Percentiles rank a stretch among this genome's conserved stretches.
Evolutionary conservation across 2,888 invertebrate genomes (phyloP).

Genomic region (Drosophila greeni): DNA sequence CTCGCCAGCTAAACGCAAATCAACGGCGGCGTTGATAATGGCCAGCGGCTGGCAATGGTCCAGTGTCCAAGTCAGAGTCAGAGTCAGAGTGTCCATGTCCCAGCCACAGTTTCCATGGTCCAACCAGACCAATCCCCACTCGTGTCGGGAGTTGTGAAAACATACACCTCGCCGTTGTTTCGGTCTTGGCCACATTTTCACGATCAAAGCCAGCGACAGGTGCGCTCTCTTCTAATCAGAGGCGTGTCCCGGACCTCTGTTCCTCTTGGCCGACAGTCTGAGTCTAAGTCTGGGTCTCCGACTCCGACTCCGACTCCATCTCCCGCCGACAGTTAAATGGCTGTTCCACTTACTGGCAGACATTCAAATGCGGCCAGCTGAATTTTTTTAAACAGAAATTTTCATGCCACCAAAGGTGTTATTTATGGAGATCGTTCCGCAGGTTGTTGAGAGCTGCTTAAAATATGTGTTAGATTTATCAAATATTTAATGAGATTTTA

Average conservation of each 20-base stretch:
- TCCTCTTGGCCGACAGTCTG: slow-evolving; percentile 39
- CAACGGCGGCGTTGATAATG: slow-evolving; percentile 69
- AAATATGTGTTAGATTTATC: slow-evolving; percentile 29
- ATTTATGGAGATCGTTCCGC: slow-evolving; percentile 32
- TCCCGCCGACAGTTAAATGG: slow-evolving; percentile 67
- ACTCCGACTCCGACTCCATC: slow-evolving; percentile 23
- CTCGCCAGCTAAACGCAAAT: slow-evolving; percentile 62
- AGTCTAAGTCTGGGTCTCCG: slow-evolving; percentile 43
- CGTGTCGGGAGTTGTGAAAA: slow-evolving; percentile 71
- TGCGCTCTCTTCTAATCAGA: slow-evolving; percentile 67
- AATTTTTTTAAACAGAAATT: slow-evolving; percentile 19
- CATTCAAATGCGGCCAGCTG: slow-evolving; percentile 45
- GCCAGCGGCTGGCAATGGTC: slow-evolving; percentile 47
- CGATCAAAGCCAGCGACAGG: slow-evolving; percentile 65
- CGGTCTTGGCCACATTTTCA: slow-evolving; percentile 32
- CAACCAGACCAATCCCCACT: slow-evolving; percentile 35
- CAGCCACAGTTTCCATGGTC: too few relatives aligned
- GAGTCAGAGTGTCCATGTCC: too few relatives aligned
- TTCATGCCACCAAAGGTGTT: slow-evolving; percentile 40
- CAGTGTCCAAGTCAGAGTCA: slow-evolving; percentile 3
- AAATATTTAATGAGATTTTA: slow-evolving; percentile 21
- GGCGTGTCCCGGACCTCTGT: slow-evolving; percentile 57
- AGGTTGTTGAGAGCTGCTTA: slow-evolving; percentile 23
- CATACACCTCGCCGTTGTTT: slow-evolving; percentile 60
- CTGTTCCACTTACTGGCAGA: slow-evolving; percentile 65